Percentiles rank a stretch among this genome's conserved stretches.
phyloP scores from a whole-genome alignment of 2,888 invertebrate genomes.

The Malacosoma neustria region DNA sequence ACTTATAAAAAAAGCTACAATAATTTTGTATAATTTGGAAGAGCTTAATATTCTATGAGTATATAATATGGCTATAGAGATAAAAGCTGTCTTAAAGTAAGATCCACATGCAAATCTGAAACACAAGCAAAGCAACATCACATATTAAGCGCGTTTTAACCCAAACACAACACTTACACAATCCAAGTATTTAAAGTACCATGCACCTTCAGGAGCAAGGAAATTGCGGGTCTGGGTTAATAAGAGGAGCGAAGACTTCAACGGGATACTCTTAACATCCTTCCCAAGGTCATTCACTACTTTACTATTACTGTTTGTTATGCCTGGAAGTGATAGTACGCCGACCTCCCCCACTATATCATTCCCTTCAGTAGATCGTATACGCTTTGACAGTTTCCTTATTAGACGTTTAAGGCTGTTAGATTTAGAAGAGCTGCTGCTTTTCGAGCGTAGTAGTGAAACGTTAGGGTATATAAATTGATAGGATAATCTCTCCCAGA shows the following conservation, averaged over 20 bases:
- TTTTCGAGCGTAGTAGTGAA: constrained; percentile 35
- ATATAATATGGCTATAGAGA: no score
- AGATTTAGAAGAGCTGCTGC: constrained; percentile 35
- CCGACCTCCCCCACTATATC: constrained; percentile 44
- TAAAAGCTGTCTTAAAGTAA: no score
- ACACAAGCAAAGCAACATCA: constrained; percentile 3
- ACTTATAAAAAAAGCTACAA: no score
- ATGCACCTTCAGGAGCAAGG: constrained; percentile 54
- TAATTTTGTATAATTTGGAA: no score
- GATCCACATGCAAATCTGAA: no score
- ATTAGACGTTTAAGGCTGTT: constrained; percentile 39
- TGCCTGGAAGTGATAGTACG: constrained; percentile 47
- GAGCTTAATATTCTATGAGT: no score
- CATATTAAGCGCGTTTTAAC: constrained; percentile 7
- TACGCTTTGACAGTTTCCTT: constrained; percentile 37
- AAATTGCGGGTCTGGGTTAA: constrained; percentile 51
- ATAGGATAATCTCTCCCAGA: constrained; percentile 55
- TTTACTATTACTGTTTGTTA: constrained; percentile 44
- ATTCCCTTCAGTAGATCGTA: constrained; percentile 23
- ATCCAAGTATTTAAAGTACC: constrained; percentile 68
- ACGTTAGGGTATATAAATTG: constrained; percentile 49
- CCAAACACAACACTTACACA: constrained; percentile 59
- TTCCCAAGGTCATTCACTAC: constrained; percentile 48
- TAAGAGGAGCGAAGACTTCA: constrained; percentile 50
- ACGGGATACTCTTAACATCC: constrained; percentile 46